Evolutionary conservation across 2,797 vertebrate genomes (phyloP).

Genomic region (Setipinna tenuifilis): DNA sequence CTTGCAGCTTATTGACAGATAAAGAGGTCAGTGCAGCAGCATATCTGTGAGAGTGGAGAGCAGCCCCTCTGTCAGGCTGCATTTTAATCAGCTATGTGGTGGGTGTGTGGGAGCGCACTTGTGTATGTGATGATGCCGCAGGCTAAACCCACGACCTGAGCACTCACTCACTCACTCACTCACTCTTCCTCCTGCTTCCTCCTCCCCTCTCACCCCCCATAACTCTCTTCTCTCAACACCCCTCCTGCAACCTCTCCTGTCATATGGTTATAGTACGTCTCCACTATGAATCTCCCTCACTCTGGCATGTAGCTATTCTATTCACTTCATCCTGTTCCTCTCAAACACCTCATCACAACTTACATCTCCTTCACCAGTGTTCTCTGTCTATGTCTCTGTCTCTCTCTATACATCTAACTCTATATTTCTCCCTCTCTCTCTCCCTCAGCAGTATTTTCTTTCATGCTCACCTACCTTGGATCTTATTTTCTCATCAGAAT

Average conservation of each 20-base stretch:
- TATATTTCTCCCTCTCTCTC: slow-evolving; percentile 11
- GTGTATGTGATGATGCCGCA: slow-evolving; percentile 25
- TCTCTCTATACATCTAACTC: slow-evolving; percentile 18
- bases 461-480: neutral
- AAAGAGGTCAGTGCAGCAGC: slow-evolving; percentile 46
- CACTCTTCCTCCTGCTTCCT: neutral
- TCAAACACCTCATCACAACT: neutral
- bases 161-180: neutral
- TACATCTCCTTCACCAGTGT: slow-evolving; percentile 17
- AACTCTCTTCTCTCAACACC: neutral
- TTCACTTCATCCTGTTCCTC: neutral
- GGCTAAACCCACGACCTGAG: neutral
- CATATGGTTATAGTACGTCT: neutral
- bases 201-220: neutral
- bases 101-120: slow-evolving; percentile 31
- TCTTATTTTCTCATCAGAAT: neutral
- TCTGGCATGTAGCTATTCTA: neutral
- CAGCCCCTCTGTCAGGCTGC: slow-evolving; percentile 42
- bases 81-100: slow-evolving; percentile 42
- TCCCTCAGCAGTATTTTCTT: neutral
- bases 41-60: slow-evolving; percentile 22
- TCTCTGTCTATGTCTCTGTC: neutral
- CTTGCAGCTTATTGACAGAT: slow-evolving; percentile 43
- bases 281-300: neutral
- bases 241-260: neutral